phyloP scores from a whole-genome alignment of 2,888 invertebrate species.

The Crocallis elinguaria region DNA sequence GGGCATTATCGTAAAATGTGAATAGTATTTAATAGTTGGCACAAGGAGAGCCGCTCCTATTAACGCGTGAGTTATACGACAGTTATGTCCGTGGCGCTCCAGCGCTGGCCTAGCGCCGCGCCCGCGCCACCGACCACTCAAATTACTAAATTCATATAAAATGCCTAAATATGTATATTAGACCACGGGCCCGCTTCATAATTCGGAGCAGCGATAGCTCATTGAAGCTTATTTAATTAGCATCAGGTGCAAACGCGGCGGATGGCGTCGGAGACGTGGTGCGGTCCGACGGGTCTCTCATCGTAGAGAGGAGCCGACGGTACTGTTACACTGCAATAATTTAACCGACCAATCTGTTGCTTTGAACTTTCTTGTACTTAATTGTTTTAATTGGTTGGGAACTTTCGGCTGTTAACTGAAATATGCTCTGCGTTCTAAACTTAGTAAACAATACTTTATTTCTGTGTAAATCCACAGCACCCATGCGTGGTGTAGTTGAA shows the following conservation, averaged over 20 bases:
- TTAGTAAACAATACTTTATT: too few species aligned
- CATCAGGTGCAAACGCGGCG: not conserved
- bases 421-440: not conserved
- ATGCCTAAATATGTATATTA: conserved; percentile 39
- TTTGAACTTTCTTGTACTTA: conserved; percentile 32
- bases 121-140: conserved; percentile 6
- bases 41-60: conserved; percentile 79
- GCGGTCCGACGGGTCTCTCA: not conserved
- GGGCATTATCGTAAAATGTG: conserved; percentile 80
- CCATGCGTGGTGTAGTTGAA: too few species aligned
- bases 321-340: conserved; percentile 20
- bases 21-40: conserved; percentile 80
- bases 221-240: conserved; percentile 27
- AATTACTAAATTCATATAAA: conserved; percentile 21
- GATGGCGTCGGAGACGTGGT: not conserved
- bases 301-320: not conserved
- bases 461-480: too few species aligned
- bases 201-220: conserved; percentile 13
- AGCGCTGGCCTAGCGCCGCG: conserved; percentile 19
- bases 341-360: conserved; percentile 23
- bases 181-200: conserved; percentile 15
- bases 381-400: conserved; percentile 40
- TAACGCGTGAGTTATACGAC: conserved; percentile 78
- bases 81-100: conserved; percentile 56
- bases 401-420: conserved; percentile 21